Percentiles rank a stretch among this genome's conserved stretches.
Evolutionary conservation across 2,888 invertebrate species (phyloP).

Genomic region (Smittia aterrima): DNA sequence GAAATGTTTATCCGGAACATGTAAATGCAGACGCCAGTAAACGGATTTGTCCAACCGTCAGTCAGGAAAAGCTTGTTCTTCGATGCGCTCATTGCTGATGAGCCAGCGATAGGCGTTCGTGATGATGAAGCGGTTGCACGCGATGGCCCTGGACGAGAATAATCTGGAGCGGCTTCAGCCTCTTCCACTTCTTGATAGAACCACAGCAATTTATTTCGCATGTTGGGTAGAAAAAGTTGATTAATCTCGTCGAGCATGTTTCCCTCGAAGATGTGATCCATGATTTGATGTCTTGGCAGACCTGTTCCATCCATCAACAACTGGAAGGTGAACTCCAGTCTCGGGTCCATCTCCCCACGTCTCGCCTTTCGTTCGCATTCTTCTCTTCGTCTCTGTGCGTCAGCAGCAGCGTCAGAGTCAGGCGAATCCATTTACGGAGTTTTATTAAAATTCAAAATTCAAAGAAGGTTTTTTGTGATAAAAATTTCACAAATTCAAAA

Average conservation of each 20-base stretch:
- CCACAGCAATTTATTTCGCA: constrained; percentile 82
- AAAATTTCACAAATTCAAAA: background rate
- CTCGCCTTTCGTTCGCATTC: constrained; percentile 90
- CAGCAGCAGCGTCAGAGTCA: constrained; percentile 43
- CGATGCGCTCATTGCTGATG: constrained; percentile 47
- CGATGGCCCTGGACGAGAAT: constrained; percentile 56
- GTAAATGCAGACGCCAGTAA: constrained; percentile 80
- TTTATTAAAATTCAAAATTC: background rate
- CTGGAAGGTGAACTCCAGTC: constrained; percentile 87
- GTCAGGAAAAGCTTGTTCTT: constrained; percentile 81
- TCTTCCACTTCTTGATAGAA: constrained; percentile 86
- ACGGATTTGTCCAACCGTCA: constrained; percentile 77
- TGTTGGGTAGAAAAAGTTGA: constrained; percentile 79
- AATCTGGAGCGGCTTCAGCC: constrained; percentile 55
- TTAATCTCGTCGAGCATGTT: constrained; percentile 90
- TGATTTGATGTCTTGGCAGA: constrained; percentile 76
- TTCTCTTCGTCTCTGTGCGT: constrained; percentile 70
- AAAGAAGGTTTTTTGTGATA: too few relatives aligned
- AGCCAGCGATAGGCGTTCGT: constrained; percentile 49
- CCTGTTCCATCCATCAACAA: constrained; percentile 81
- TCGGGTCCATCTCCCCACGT: constrained; percentile 88
- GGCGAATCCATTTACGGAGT: constrained; percentile 6
- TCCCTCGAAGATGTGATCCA: constrained; percentile 88
- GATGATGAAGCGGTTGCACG: constrained; percentile 55
- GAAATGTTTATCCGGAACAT: constrained; percentile 80